Base-by-base conservation (phyloP, 2,888 invertebrate species). In the Caenorhabditis sp. region DNA sequence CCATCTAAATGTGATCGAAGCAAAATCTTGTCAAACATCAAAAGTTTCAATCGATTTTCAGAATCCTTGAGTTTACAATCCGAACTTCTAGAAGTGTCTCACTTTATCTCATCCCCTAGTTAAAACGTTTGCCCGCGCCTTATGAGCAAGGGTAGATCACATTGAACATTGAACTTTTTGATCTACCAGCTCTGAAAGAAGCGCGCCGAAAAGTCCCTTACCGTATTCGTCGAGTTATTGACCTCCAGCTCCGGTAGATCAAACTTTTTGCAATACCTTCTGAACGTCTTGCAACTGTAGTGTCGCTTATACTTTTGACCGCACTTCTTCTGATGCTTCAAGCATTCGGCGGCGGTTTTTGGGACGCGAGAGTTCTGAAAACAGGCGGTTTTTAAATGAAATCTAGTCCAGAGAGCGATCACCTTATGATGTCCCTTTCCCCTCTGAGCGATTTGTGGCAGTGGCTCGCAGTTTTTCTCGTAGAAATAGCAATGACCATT, bases 401-500 rank as follows among this genome's bases (percentile, higher is more conserved):
- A 19, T n/a, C 22, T 2, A 59, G 2, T 24, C 35, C 28, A 6
- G 6, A 22, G 19, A 14, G 10, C 14, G 1, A 3, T 31, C 16
- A 72, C 61, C 73, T 63, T 74, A 38, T 38, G 38, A 10, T 38
- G 6, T 0, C 61, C 24, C 44, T 80, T 82, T 56, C 80, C 82
- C 49, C 47, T 74, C 31, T 41, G 58, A 4, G 80, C 24, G 22
- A 84, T 58, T 28, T 70, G 79, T 14, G 51, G 31, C 0, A 63
- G 51, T 16, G n/a, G 47, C 5, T 70, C 79, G 44, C 85, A 86
- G 19, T 80, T 70, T 26, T 83, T 79, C 38, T 82, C 74, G 28
- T 80, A 82, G 22, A 84, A 84, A 56, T 84, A 82, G 41, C 85
- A 86, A 44, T 86, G 79, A 5, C 85, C 85, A 31, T 86, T 86